Evolutionary conservation across 2,797 vertebrate species (phyloP).

Genomic region (Crenuchus spilurus): DNA sequence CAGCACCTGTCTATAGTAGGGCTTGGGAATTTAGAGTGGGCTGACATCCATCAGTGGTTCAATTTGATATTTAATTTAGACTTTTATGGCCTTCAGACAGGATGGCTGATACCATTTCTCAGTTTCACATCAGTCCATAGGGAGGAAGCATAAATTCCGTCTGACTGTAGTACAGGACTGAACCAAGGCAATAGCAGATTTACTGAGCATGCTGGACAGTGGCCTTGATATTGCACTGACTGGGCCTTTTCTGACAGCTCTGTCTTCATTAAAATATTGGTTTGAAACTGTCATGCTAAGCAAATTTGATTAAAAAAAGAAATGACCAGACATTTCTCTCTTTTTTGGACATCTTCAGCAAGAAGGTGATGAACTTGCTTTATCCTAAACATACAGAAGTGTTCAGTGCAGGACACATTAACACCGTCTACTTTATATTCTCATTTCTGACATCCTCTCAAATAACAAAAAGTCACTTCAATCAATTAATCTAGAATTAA

Average conservation of each 20-base stretch:
- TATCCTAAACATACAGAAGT: slow-evolving; percentile 1
- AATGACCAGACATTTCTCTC: not conserved
- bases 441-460: not conserved
- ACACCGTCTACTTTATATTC: slow-evolving; percentile 3
- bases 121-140: slow-evolving; percentile 68
- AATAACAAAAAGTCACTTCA: slow-evolving; percentile 68
- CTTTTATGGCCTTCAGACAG: slow-evolving; percentile 83
- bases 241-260: slow-evolving; percentile 18
- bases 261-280: slow-evolving; percentile 20
- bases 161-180: slow-evolving; percentile 65
- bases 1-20: slow-evolving; percentile 69
- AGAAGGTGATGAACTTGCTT: not conserved
- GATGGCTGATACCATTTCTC: slow-evolving; percentile 78
- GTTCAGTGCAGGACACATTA: slow-evolving; percentile 15
- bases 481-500: slow-evolving; percentile 89
- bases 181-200: slow-evolving; percentile 69
- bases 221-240: slow-evolving; percentile 40
- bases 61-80: slow-evolving; percentile 86
- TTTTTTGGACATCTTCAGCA: not conserved
- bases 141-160: slow-evolving; percentile 78
- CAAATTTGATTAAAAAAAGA: slow-evolving; percentile 26
- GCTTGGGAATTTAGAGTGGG: slow-evolving; percentile 68
- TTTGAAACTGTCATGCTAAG: slow-evolving; percentile 11
- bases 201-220: slow-evolving; percentile 63
- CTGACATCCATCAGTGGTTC: slow-evolving; percentile 81